These are phyloP conservation scores for Altica lythri DNA, from an alignment of 2,888 invertebrate genomes.

Conservation along the genomic window DNA sequence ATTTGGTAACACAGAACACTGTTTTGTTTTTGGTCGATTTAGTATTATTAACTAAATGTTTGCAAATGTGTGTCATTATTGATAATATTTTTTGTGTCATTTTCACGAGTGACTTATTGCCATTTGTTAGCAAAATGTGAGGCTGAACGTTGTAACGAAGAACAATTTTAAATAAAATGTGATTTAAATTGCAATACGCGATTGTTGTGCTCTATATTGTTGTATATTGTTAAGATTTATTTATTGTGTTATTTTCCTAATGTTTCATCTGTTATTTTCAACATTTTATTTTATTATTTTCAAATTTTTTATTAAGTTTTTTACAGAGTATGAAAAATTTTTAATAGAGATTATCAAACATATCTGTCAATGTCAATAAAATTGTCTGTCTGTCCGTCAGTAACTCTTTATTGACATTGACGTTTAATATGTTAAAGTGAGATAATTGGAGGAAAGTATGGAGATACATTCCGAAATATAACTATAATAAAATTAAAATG, in stretches of 20 bases:
- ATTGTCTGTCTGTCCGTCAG: too few species aligned
- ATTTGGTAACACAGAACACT: slow-evolving; percentile 28
- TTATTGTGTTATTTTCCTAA: slow-evolving; percentile 29
- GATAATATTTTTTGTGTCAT: not conserved
- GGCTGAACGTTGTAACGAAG: slow-evolving; percentile 32
- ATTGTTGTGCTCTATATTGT: slow-evolving; percentile 48
- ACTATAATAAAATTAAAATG: too few species aligned
- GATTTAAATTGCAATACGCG: slow-evolving; percentile 54
- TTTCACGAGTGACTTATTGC: slow-evolving; percentile 36
- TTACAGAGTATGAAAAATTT: too few species aligned
- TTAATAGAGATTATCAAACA: too few species aligned
- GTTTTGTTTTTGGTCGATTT: slow-evolving; percentile 22
- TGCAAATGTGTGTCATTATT: slow-evolving; percentile 25
- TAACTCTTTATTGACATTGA: too few species aligned
- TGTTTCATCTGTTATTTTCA: not conserved
- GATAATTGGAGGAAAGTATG: too few species aligned
- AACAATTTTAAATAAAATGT: slow-evolving; percentile 46
- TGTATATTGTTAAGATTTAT: slow-evolving; percentile 25
- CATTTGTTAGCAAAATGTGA: slow-evolving; percentile 39
- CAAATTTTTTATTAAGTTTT: too few species aligned
- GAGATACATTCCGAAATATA: too few species aligned
- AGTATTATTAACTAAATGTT: slow-evolving; percentile 20
- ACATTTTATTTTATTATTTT: slow-evolving; percentile 8
- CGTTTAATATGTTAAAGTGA: too few species aligned
- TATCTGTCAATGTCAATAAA: too few species aligned